Conservation (phyloP, 2,797 vertebrate genomes). For the Enteromius mattozi region DNA sequence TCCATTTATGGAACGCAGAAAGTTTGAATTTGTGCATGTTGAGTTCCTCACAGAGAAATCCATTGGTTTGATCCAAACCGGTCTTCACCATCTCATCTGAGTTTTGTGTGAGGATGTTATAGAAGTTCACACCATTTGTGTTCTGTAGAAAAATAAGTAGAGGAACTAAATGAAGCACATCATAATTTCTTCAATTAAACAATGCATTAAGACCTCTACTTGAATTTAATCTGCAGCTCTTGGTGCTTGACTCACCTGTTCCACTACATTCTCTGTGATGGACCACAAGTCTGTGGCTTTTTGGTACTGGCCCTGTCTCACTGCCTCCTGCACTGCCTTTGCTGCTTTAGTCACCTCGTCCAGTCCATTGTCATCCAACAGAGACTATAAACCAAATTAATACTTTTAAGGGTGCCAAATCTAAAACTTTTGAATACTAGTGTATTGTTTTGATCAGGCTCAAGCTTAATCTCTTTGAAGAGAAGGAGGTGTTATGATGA, state of each 20-base stretch:
- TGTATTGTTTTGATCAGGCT: neutral
- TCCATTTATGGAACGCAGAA: neutral
- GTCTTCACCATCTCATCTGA: conserved; percentile 61
- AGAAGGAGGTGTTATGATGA: neutral
- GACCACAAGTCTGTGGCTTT: conserved; percentile 90
- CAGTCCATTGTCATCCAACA: conserved; percentile 90
- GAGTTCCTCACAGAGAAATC: conserved; percentile 79
- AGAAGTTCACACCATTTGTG: conserved; percentile 95
- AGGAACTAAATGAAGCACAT: neutral
- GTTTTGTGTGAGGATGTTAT: conserved; percentile 90
- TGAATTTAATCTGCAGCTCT: neutral
- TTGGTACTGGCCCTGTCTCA: conserved; percentile 78
- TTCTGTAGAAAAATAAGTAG: conserved; percentile 77
- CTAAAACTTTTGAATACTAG: neutral
- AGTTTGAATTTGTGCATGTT: neutral
- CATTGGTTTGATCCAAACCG: conserved; percentile 39
- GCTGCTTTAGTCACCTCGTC: conserved; percentile 83
- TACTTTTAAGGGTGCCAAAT: neutral
- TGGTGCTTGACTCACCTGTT: conserved; percentile 77
- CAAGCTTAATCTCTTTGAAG: neutral
- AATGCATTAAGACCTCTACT: neutral
- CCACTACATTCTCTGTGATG: conserved; percentile 81
- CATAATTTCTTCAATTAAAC: neutral
- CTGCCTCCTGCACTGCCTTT: conserved; percentile 81
- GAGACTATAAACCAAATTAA: conserved; percentile 80